Conservation (phyloP, 2,113 vertebrate species). For the Uria aalge region DNA sequence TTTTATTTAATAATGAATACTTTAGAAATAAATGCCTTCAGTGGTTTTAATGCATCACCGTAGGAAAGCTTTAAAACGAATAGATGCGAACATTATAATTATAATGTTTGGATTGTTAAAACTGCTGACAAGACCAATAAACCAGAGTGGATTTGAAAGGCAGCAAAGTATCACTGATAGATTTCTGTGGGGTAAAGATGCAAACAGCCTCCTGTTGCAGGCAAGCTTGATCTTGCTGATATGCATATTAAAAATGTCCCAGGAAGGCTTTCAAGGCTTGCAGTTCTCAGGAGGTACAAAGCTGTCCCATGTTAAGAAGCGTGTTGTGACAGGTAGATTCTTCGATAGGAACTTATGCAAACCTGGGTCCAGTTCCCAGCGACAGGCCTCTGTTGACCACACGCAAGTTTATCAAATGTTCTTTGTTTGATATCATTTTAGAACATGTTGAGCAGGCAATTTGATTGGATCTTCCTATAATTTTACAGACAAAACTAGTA, state of each 20-base stretch:
- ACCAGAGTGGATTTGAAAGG: background rate
- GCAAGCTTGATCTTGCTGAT: background rate
- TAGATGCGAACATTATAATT: background rate
- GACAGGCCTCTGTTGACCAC: background rate
- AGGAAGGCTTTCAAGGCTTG: background rate
- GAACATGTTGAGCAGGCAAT: background rate
- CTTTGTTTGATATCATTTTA: background rate
- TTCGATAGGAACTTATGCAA: background rate
- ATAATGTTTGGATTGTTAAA: background rate
- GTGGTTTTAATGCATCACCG: background rate
- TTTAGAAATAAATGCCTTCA: background rate
- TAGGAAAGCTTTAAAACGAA: background rate
- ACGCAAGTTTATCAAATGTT: background rate
- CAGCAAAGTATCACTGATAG: background rate
- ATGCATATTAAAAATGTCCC: background rate
- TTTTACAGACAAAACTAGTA: background rate
- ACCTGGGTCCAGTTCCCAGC: background rate
- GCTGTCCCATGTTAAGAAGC: background rate
- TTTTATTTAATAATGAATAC: slow-evolving; percentile 19
- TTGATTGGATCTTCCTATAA: background rate
- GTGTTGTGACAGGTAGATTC: background rate
- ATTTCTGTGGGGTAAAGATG: background rate
- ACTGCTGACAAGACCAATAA: background rate
- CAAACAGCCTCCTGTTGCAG: background rate
- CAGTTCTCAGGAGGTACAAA: background rate